These are phyloP conservation scores for Mizuhopecten yessoensis DNA, from an alignment of 1,140 invertebrate species.

Conservation along the genomic window DNA sequence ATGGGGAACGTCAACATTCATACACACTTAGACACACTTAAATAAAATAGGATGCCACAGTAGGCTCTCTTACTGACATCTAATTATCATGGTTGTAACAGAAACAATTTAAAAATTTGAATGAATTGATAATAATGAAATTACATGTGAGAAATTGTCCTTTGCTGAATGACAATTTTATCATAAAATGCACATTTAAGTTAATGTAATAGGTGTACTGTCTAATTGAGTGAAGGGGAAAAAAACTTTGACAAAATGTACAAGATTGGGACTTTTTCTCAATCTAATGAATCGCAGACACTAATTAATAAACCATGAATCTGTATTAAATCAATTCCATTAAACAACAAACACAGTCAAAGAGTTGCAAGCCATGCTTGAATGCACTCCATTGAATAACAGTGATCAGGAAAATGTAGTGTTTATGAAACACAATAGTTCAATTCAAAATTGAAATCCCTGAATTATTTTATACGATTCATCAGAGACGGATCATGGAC, in stretches of 20 bases:
- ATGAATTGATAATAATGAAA: background rate
- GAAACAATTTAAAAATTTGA: background rate
- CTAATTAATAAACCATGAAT: background rate
- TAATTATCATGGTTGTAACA: background rate
- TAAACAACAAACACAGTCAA: background rate
- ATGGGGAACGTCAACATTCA: background rate
- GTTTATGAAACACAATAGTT: background rate
- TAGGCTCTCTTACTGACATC: background rate
- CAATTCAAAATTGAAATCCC: background rate
- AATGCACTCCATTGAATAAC: background rate
- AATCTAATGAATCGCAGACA: background rate
- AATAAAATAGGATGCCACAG: background rate
- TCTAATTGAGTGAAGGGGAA: background rate
- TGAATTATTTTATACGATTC: background rate
- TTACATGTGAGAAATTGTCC: background rate
- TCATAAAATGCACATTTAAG: background rate
- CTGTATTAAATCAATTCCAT: background rate
- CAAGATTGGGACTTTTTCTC: background rate
- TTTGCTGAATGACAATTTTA: background rate
- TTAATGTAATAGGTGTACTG: background rate
- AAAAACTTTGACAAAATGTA: background rate
- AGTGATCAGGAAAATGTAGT: background rate
- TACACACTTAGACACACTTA: background rate
- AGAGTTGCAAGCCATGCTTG: background rate
- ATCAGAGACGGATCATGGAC: constrained; percentile 15